A percentile compares a stretch with the other conserved stretches of the same genome.
These are phyloP conservation scores for Tenualosa thibaudeaui DNA, from an alignment of 2,797 vertebrate species.

Conservation along the genomic window DNA sequence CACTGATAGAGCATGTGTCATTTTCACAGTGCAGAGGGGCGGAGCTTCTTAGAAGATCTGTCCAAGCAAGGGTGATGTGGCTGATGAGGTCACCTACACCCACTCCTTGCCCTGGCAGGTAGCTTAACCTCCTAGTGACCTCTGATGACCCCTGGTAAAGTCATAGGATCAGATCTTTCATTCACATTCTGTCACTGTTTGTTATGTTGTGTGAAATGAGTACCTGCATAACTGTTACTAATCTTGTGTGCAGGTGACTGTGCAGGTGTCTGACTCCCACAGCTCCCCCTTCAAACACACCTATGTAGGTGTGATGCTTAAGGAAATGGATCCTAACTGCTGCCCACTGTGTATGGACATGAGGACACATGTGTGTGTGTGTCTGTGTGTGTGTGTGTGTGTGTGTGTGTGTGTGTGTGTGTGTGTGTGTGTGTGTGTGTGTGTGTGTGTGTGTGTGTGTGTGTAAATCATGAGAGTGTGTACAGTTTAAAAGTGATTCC, in stretches of 20 bases:
- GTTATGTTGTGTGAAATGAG: neutral
- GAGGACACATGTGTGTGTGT: neutral
- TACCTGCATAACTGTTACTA: too few species aligned
- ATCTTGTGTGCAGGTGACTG: neutral
- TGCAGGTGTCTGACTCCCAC: neutral
- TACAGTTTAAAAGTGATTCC: neutral
- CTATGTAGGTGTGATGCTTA: neutral
- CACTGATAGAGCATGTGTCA: neutral
- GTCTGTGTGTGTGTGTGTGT: constrained; percentile 19
- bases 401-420: constrained; percentile 20
- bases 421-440: neutral
- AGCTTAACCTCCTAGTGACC: neutral
- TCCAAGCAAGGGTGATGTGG: neutral
- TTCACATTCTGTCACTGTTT: neutral
- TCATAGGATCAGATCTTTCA: neutral
- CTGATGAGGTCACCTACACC: neutral
- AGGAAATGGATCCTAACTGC: constrained; percentile 10
- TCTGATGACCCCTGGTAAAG: neutral
- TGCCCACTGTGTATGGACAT: neutral
- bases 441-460: constrained; percentile 19
- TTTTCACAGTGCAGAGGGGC: neutral
- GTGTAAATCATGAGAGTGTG: neutral
- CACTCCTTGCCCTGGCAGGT: constrained; percentile 8
- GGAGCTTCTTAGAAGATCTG: neutral
- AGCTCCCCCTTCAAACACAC: constrained; percentile 10